phyloP scores from a whole-genome alignment of 2,797 vertebrate species.

The Oreonectes daqikongensis region DNA sequence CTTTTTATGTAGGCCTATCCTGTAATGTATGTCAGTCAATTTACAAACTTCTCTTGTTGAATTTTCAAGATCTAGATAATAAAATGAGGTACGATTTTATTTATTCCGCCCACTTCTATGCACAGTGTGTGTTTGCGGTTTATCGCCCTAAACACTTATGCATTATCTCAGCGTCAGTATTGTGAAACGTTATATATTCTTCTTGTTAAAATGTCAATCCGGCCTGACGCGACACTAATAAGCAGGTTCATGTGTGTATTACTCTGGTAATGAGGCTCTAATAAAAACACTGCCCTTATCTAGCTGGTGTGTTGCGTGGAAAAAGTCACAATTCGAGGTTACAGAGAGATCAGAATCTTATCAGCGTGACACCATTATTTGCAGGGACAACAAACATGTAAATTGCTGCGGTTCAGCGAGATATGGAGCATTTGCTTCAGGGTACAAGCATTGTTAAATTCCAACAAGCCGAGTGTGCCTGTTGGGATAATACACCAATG shows the following conservation, averaged over 20 bases:
- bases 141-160: background rate
- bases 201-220: constrained; percentile 64
- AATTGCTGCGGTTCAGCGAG: constrained; percentile 41
- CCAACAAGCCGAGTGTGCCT: background rate
- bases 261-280: constrained; percentile 58
- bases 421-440: constrained; percentile 41
- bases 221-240: constrained; percentile 60
- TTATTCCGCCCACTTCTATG: background rate
- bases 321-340: constrained; percentile 27
- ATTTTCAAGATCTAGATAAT: background rate
- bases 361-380: constrained; percentile 44
- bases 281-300: constrained; percentile 43
- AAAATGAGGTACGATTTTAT: constrained; percentile 39
- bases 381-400: constrained; percentile 55
- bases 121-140: background rate
- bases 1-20: background rate
- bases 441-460: constrained; percentile 18
- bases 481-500: constrained; percentile 46
- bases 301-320: background rate
- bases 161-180: constrained; percentile 6
- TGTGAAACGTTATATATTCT: constrained; percentile 61
- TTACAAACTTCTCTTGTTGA: too few relatives aligned
- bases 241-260: constrained; percentile 59
- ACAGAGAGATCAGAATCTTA: constrained; percentile 15
- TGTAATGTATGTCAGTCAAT: background rate